Evolutionary conservation across 2,797 vertebrate genomes (phyloP), one percentile per base, ranked within the genome.

Genomic region (Gobio occitaniae): DNA sequence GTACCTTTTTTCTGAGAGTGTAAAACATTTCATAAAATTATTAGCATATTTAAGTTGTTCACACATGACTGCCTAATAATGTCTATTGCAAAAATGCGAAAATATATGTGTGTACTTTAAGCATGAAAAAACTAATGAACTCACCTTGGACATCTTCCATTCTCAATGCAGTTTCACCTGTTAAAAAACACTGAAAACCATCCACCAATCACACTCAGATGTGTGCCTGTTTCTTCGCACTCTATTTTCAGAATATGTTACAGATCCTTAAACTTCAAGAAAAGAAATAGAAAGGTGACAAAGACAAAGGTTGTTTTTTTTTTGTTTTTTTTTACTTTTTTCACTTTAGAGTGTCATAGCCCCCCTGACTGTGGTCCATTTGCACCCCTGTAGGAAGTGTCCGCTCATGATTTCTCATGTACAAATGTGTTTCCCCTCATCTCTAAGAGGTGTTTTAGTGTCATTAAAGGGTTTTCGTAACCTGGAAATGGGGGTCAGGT

Each of bases 361-460:
- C 16, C 48, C 21, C 61, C 48, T 25, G 16, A 41, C 61, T 25
- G 47, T 54, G 50, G 63, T 77, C 61, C 63, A 77, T 84, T 77
- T 68, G n/a, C 82, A 84, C 61, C n/a, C 61, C n/a, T 69, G 4
- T 38, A 21, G 71, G 47, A 83, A 76, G 82, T 76, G 72, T 68
- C 59, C n/a, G 16, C 19, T 83, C 48, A 68, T 52, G 48, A 65
- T 52, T 83, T 68, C 44, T 65, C 72, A 77, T 83, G 61, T 77
- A 84, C 48, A 77, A 77, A 84, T 78, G 82, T 78, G 74, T 84
- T 48, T 59, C 7, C 71, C 25, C n/a, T 32, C 16, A 19, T 50
- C 52, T 44, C 59, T 61, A 72, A 83, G 72, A 84, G 61, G 56
- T 80, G 52, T 83, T 70, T 66, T 56, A 52, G 38, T 76, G 78